These are phyloP conservation scores for Clarias magur DNA, from an alignment of 2,113 vertebrate genomes.

Conservation along the genomic window DNA sequence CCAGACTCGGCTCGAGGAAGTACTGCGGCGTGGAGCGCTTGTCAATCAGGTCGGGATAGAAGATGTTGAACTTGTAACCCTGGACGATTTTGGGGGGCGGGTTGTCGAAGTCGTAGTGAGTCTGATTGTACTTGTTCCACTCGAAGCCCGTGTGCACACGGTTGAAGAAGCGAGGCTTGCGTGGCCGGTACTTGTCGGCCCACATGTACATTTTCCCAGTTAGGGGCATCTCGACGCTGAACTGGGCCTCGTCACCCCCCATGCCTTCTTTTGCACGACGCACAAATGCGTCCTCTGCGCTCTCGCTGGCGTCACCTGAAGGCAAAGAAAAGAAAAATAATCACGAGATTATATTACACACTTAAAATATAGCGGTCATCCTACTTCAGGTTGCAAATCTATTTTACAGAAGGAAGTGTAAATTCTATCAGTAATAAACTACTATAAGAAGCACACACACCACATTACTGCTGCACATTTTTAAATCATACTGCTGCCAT, in stretches of 20 bases:
- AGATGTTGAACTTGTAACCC: slow-evolving; percentile 99
- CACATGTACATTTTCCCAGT: slow-evolving; percentile 94
- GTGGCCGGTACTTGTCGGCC: slow-evolving; percentile 97
- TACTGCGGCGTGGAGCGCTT: slow-evolving; percentile 95
- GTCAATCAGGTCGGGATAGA: slow-evolving; percentile 95
- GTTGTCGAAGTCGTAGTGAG: slow-evolving; percentile 97
- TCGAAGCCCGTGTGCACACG: slow-evolving; percentile 96
- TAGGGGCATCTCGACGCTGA: slow-evolving; percentile 94
- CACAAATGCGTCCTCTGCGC: slow-evolving; percentile 91
- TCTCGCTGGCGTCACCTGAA: slow-evolving; percentile 87
- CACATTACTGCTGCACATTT: too few relatives aligned
- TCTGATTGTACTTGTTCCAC: slow-evolving; percentile 99
- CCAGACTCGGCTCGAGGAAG: slow-evolving; percentile 90
- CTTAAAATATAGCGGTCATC: not conserved
- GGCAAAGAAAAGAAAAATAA: not conserved
- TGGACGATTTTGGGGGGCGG: slow-evolving; percentile 96
- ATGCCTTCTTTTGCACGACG: slow-evolving; percentile 92
- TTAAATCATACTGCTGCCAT: too few relatives aligned
- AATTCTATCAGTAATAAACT: not conserved
- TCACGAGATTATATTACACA: not conserved
- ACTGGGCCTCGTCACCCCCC: slow-evolving; percentile 93
- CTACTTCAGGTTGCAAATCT: not conserved
- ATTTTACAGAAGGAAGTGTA: not conserved
- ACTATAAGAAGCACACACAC: not conserved
- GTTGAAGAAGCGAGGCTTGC: slow-evolving; percentile 98